Base-by-base conservation (phyloP, 2,888 invertebrate genomes). In the Rhagonycha lutea region DNA sequence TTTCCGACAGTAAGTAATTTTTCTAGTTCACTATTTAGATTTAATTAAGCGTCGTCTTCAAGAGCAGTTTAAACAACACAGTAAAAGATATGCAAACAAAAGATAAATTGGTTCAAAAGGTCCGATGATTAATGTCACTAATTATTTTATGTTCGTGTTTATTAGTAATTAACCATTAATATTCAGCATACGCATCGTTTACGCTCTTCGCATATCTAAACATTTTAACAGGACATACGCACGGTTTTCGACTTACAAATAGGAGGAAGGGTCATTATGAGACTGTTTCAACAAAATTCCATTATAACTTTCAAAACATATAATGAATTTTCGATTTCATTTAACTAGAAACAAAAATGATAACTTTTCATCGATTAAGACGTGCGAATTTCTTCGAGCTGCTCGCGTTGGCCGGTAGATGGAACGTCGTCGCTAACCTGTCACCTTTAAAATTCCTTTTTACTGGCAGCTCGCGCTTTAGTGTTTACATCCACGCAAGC, bases 91-190 rank as follows among this genome's bases (percentile, higher is more conserved):
- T 47, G 65, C 65, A 67, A 47, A 65, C 18, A 29, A 63, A 63
- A 29, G 65, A 65, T 65, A 65, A 65, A 65, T 65, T 65, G 26
- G 63, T 18, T 23, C 26, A 47, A 63, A 70, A 73, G 14, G 73
- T 74, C 62, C 70, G 74, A 76, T 80, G 78, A 76, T 79, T 72
- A 75, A 79, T 78, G 71, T 75, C 75, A 73, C 69, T 78, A 75
- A 79, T 79, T 78, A 78, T 80, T 79, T 72, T 75, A 80, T 75
- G 75, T 77, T 76, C 79, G 76, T 80, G 80, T 77, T 77, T 76
- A 79, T 78, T 76, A 75, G 79, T 79, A 80, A 80, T 80, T 80
- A 79, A 79, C 77, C 79, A 77, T 80, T 80, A 79, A 79, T 79
- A 80, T 80, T 79, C 80, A 73, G 75, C 78, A 75, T 78, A 79